These are phyloP conservation scores for Odontocolon sp. DNA, from an alignment of 2,888 invertebrate genomes.

Conservation along the genomic window DNA sequence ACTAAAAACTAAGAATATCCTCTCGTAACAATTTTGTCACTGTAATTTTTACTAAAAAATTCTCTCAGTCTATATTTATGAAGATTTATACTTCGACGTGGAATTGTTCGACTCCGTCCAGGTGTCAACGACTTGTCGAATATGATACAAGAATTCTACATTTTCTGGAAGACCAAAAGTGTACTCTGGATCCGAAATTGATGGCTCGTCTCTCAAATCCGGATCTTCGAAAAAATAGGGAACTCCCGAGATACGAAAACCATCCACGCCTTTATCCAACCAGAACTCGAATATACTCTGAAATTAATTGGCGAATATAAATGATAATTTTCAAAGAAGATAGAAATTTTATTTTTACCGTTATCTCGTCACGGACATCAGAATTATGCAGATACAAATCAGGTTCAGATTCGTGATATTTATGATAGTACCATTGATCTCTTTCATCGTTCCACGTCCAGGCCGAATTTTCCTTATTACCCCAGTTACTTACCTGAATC, in stretches of 20 bases:
- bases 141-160: conserved; percentile 63
- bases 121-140: conserved; percentile 67
- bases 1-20: too few relatives aligned
- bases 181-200: too few relatives aligned
- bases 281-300: conserved; percentile 71
- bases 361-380: conserved; percentile 80
- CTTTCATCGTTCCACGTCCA: conserved; percentile 87
- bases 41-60: too few relatives aligned
- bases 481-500: conserved; percentile 84
- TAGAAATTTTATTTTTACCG: conserved; percentile 2
- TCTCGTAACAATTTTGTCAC: too few relatives aligned
- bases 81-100: conserved; percentile 67
- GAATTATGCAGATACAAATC: conserved; percentile 91
- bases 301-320: background rate
- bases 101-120: conserved; percentile 67
- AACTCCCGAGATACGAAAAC: conserved; percentile 69
- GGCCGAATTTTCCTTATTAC: conserved; percentile 82
- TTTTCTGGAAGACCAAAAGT: too few relatives aligned
- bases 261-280: conserved; percentile 71
- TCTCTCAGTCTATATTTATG: too few relatives aligned
- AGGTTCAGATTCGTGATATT: conserved; percentile 88
- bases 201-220: conserved; percentile 61
- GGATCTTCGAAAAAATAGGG: conserved; percentile 69
- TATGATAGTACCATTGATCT: conserved; percentile 90
- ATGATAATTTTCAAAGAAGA: background rate